Evolutionary conservation across 2,797 vertebrate species (phyloP).

Genomic region (Clarias pachynema): DNA sequence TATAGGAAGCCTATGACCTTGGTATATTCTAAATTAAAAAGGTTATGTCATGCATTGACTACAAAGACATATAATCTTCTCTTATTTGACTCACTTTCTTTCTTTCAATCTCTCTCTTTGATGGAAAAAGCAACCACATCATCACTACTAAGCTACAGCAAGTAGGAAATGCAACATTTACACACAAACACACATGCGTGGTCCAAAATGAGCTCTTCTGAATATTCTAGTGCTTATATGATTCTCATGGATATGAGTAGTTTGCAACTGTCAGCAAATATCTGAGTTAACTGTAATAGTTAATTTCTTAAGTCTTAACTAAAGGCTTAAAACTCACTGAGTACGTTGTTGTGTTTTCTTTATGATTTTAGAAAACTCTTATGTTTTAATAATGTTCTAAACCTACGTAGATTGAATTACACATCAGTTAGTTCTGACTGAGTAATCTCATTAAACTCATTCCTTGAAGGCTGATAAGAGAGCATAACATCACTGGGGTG

Average conservation of each 20-base stretch:
- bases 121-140: slow-evolving; percentile 52
- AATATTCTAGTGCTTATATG: background rate
- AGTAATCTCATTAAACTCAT: too few species aligned
- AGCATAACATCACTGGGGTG: too few species aligned
- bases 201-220: background rate
- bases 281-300: background rate
- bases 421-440: too few species aligned
- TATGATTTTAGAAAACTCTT: too few species aligned
- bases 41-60: slow-evolving; percentile 65
- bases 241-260: background rate
- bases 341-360: background rate
- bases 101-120: slow-evolving; percentile 47
- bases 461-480: too few species aligned
- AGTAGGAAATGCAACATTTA: slow-evolving; percentile 26
- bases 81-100: slow-evolving; percentile 49
- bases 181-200: background rate
- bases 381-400: background rate
- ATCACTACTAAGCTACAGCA: slow-evolving; percentile 38
- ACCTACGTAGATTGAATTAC: too few species aligned
- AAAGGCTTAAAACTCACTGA: background rate
- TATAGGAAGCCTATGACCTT: slow-evolving; percentile 68
- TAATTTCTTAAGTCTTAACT: background rate
- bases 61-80: slow-evolving; percentile 66
- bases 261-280: background rate
- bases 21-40: slow-evolving; percentile 65